Evolutionary conservation across 2,888 invertebrate species (phyloP), one percentile per base, ranked within the genome.

Genomic region (Eupsilia transversa): DNA sequence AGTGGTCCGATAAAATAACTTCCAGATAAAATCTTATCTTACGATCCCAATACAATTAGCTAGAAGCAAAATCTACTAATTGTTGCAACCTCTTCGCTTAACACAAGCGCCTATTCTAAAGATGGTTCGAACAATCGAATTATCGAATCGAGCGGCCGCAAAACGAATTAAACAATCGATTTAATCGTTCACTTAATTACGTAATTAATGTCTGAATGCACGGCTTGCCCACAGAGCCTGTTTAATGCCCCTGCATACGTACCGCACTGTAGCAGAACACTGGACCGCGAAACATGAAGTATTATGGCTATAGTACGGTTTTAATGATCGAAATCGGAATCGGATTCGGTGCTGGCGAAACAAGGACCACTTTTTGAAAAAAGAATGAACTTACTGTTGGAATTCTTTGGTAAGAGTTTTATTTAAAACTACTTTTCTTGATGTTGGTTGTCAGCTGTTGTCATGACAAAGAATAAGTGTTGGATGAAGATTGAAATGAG

Each of bases 161-260:
- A 84, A 93, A 91, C 92, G 91, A 93, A 93, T 94, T 92, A 92
- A 93, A 92, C 92, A 93, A 94, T 94, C 93, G 93, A 93, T 94
- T 94, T 91, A 92, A 93, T 92, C 92, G 92, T 90, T 90, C 90
- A 91, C 92, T 94, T 94, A 93, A 94, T 94, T 94, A 93, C 92
- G 87, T 93, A 94, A 94, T 94, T 94, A 94, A 93, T 93, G 93
- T 91, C 87, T 88, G 89, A 91, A 86, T 87, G 88, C 86, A 88
- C 71, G 74, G 88, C 89, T 78, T 86, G 83, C 83, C 79, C 82
- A 83, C 83, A 87, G 75, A 70, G 76, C 77, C 83, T 80, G 79
- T 81, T 91, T 89, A 89, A 92, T 91, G 85, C 83, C 74, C 75
- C 83, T 86, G 87, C 82, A 86, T 85, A 82, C 80, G 66, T 78